Conservation (phyloP, 2,888 invertebrate genomes). For the Athripsodes cinereus region DNA sequence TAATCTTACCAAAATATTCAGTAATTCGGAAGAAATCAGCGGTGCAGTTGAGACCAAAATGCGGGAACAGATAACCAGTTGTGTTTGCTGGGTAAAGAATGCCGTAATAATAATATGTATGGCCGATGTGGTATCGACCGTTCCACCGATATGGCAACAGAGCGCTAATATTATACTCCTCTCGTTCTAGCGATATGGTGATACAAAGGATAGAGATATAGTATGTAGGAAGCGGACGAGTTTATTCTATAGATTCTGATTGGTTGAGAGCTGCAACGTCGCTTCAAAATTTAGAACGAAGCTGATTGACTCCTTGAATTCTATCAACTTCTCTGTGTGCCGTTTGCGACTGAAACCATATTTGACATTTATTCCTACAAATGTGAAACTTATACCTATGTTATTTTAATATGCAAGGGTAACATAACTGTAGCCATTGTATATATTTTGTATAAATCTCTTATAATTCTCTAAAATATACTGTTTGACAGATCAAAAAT, state of each 20-base stretch:
- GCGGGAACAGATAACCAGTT: not conserved
- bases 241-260: not conserved
- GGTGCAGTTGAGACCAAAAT: not conserved
- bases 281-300: not conserved
- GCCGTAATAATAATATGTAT: not conserved
- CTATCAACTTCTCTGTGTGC: not conserved
- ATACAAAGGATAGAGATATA: not conserved
- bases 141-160: not conserved
- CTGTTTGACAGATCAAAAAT: too few species aligned
- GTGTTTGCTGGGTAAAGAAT: not conserved
- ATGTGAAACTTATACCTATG: too few species aligned
- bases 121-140: conserved; percentile 1
- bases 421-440: too few species aligned
- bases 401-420: too few species aligned
- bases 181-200: not conserved
- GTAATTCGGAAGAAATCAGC: too few species aligned
- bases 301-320: not conserved
- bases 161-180: not conserved
- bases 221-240: not conserved
- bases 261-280: not conserved
- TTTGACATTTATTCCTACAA: too few species aligned
- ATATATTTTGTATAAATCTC: too few species aligned
- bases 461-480: too few species aligned
- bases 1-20: too few species aligned
- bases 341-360: too few species aligned